phyloP scores from a whole-genome alignment of 2,888 invertebrate species.

The Schizaphis graminum region DNA sequence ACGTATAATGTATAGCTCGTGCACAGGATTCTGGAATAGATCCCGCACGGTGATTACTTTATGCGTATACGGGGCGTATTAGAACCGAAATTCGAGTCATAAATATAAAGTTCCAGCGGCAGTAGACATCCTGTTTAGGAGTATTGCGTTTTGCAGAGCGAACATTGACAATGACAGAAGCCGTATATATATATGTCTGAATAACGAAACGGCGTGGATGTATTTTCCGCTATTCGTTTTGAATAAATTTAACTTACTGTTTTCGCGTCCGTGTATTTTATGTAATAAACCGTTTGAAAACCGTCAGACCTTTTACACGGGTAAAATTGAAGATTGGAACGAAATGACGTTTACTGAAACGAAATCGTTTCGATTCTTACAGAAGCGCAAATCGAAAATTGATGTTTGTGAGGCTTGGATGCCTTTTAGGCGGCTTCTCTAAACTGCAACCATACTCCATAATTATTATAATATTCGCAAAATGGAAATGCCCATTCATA shows the following conservation, averaged over 20 bases:
- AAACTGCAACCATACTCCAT: not conserved
- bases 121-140: slow-evolving; percentile 22
- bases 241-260: slow-evolving; percentile 42
- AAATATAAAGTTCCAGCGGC: slow-evolving; percentile 39
- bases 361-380: not conserved
- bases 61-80: slow-evolving; percentile 30
- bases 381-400: not conserved
- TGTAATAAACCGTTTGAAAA: not conserved
- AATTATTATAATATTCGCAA: not conserved
- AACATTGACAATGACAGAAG: slow-evolving; percentile 58
- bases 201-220: not conserved
- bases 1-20: slow-evolving; percentile 1
- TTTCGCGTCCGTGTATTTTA: not conserved
- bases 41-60: slow-evolving; percentile 36
- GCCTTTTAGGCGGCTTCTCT: not conserved
- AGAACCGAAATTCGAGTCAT: slow-evolving; percentile 45
- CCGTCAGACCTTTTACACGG: not conserved
- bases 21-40: slow-evolving; percentile 21
- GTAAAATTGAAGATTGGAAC: not conserved
- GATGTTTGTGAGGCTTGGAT: not conserved
- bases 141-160: not conserved
- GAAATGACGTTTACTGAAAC: not conserved
- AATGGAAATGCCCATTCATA: not conserved
- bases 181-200: not conserved
- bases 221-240: slow-evolving; percentile 15